These are phyloP conservation scores for Agapornis canus DNA, from an alignment of 2,797 vertebrate species.

Conservation along the genomic window DNA sequence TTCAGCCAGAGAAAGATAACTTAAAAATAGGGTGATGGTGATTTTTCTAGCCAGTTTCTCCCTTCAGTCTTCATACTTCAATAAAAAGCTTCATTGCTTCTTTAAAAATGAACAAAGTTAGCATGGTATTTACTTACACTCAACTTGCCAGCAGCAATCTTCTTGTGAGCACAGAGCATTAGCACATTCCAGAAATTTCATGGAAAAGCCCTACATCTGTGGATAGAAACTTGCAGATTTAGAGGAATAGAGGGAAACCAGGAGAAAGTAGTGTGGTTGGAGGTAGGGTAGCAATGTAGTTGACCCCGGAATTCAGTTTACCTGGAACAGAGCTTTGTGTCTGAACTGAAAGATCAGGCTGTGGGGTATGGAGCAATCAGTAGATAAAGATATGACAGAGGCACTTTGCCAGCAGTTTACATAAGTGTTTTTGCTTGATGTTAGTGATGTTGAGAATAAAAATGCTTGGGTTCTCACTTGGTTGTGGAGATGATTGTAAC, in stretches of 20 bases:
- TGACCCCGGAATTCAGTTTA: background rate
- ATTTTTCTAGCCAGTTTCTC: background rate
- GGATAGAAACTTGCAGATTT: background rate
- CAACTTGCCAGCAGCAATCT: background rate
- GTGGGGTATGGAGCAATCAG: background rate
- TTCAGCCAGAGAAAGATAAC: background rate
- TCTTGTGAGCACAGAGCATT: background rate
- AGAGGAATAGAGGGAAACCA: background rate
- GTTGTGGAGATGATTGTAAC: background rate
- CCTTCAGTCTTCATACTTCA: background rate
- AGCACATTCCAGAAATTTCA: background rate
- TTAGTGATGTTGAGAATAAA: background rate
- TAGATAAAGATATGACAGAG: background rate
- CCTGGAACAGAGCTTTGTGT: background rate
- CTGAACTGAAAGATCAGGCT: background rate
- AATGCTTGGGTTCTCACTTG: background rate
- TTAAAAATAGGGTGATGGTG: background rate
- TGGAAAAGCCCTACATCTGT: background rate
- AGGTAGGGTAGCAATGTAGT: background rate
- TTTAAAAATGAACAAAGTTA: background rate
- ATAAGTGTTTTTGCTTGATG: background rate
- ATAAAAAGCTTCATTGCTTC: background rate
- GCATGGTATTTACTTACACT: background rate
- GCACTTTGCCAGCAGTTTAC: background rate
- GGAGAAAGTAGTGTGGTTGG: background rate